These are phyloP conservation scores for Geodia barretti DNA, from an alignment of 37 sponge, comb jelly and placozoan species.

Conservation along the genomic window DNA sequence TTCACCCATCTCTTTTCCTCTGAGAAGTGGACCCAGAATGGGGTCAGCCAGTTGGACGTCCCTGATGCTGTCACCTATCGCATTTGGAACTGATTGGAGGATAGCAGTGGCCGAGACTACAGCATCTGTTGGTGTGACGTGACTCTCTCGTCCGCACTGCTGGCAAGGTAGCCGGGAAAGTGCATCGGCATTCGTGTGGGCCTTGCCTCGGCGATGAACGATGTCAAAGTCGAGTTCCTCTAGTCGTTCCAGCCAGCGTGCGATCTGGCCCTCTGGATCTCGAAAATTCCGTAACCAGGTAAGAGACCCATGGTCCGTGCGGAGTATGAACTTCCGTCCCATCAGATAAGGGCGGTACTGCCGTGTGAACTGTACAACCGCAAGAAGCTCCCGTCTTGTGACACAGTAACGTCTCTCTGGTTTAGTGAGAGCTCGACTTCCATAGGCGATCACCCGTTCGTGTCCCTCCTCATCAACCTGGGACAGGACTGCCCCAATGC, in stretches of 20 bases:
- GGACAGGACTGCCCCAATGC: conserved; percentile 32
- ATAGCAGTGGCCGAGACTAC: too few relatives aligned
- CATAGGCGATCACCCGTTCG: conserved; percentile 27
- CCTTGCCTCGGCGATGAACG: conserved; percentile 16
- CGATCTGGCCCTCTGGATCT: conserved; percentile 33
- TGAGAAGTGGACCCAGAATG: not conserved
- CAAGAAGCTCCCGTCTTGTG: conserved; percentile 21
- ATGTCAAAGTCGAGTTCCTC: conserved; percentile 31
- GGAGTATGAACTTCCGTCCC: conserved; percentile 10
- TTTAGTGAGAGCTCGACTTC: conserved; percentile 29
- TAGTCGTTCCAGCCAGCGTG: conserved; percentile 29
- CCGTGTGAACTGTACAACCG: conserved; percentile 28
- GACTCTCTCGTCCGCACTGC: conserved; percentile 24
- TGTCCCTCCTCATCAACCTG: conserved; percentile 18
- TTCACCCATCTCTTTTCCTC: not conserved
- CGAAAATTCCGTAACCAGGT: conserved; percentile 17
- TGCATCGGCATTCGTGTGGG: conserved; percentile 35
- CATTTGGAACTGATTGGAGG: too few relatives aligned
- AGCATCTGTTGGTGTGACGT: too few relatives aligned
- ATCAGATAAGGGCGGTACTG: conserved; percentile 14
- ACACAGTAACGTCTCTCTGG: conserved; percentile 25
- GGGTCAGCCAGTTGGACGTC: conserved; percentile 5
- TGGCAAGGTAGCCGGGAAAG: conserved; percentile 17
- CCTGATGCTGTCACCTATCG: too few relatives aligned
- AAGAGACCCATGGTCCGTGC: conserved; percentile 33